phyloP scores from a whole-genome alignment of 2,113 vertebrate genomes.

The Herpailurus yagouaroundi region DNA sequence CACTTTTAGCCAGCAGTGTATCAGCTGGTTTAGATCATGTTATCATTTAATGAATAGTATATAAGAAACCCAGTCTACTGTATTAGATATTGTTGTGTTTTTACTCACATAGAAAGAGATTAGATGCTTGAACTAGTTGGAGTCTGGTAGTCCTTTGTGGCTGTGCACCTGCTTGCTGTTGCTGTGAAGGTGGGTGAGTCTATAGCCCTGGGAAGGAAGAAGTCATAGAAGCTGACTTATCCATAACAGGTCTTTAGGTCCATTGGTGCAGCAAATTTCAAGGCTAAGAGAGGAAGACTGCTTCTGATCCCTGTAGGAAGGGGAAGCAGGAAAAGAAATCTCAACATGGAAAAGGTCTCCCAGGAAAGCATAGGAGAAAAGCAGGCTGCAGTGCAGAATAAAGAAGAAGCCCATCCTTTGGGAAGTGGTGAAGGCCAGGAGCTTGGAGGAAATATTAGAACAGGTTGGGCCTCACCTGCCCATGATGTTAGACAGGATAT shows the following conservation, averaged over 20 bases:
- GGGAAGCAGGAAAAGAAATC: background rate
- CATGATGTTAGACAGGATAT: conserved; percentile 40
- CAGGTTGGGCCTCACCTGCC: background rate
- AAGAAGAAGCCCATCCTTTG: background rate
- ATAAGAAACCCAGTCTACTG: background rate
- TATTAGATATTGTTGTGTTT: background rate
- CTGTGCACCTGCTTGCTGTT: background rate
- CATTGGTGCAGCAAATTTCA: background rate
- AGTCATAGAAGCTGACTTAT: background rate
- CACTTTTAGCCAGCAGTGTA: background rate
- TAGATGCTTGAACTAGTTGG: background rate
- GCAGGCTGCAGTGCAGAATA: background rate
- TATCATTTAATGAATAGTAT: background rate
- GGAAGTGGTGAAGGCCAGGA: conserved; percentile 1
- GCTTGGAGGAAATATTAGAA: conserved; percentile 7
- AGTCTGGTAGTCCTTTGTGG: background rate
- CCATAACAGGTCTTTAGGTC: background rate
- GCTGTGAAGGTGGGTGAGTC: background rate
- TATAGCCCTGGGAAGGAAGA: background rate
- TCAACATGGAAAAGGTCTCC: conserved; percentile 26
- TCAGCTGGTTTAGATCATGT: background rate
- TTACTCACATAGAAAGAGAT: background rate
- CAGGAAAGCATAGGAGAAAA: conserved; percentile 4
- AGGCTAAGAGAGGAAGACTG: background rate
- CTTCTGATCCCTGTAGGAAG: conserved; percentile 26